Evolutionary conservation across 1,140 invertebrate genomes (phyloP).

Genomic region (Cydia strobilella): DNA sequence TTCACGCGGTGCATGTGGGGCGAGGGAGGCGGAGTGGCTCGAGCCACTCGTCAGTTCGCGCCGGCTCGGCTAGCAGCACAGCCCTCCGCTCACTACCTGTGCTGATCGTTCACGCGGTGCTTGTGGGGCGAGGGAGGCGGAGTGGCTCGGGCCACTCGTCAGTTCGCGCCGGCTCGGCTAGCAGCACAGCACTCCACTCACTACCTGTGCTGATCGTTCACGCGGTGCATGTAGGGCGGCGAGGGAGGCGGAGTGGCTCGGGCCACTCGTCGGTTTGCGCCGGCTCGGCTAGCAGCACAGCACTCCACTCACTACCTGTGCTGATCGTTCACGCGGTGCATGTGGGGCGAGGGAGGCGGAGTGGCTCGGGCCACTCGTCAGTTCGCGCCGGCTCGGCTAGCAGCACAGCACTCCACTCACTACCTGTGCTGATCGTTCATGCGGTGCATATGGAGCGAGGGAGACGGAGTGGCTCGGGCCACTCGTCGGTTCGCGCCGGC

Average conservation of each 20-base stretch:
- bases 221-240: constrained; percentile 32
- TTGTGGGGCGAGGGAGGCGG: constrained; percentile 37
- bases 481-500: constrained; percentile 39
- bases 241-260: constrained; percentile 45
- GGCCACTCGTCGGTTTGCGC: constrained; percentile 43
- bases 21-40: constrained; percentile 44
- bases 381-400: constrained; percentile 28
- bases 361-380: constrained; percentile 48
- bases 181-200: too few species aligned
- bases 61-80: constrained; percentile 25
- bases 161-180: constrained; percentile 25
- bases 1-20: constrained; percentile 33
- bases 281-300: too few species aligned
- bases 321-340: constrained; percentile 31
- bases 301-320: too few species aligned
- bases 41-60: constrained; percentile 43
- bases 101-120: constrained; percentile 30
- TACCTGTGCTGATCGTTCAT: background rate
- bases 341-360: constrained; percentile 39
- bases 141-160: constrained; percentile 49
- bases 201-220: background rate
- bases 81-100: too few species aligned
- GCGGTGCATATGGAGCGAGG: constrained; percentile 23
- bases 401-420: too few species aligned
- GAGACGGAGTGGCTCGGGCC: constrained; percentile 49